These are phyloP conservation scores for Dendroctonus ponderosae DNA, from an alignment of 1,140 invertebrate genomes.

Conservation along the genomic window DNA sequence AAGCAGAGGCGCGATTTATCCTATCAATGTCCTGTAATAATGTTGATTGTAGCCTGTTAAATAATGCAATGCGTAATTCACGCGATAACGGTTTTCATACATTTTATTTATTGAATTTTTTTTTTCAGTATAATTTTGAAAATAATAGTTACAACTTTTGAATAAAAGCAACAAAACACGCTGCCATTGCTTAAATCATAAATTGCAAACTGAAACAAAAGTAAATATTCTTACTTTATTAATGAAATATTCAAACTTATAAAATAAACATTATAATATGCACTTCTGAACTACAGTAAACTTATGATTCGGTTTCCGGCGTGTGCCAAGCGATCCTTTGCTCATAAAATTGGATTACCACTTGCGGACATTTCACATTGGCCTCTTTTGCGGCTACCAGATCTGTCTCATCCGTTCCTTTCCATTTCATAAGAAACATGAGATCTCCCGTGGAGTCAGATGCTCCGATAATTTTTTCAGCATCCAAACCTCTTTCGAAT, in stretches of 20 bases:
- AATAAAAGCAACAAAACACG: too few relatives aligned
- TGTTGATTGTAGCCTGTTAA: too few relatives aligned
- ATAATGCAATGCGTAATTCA: too few relatives aligned
- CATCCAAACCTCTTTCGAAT: slow-evolving; percentile 87
- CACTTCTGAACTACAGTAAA: neutral
- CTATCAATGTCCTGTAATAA: too few relatives aligned
- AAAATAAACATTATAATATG: neutral
- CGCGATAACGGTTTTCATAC: too few relatives aligned
- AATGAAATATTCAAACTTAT: neutral
- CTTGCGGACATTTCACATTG: slow-evolving; percentile 89
- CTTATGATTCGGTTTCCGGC: slow-evolving; percentile 53
- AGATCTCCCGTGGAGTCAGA: slow-evolving; percentile 92
- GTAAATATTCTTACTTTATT: too few relatives aligned
- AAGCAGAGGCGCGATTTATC: too few relatives aligned
- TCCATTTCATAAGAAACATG: slow-evolving; percentile 98
- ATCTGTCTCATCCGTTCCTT: slow-evolving; percentile 93
- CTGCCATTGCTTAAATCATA: too few relatives aligned
- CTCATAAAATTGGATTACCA: slow-evolving; percentile 96
- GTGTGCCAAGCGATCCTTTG: slow-evolving; percentile 93
- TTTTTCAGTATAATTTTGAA: too few relatives aligned
- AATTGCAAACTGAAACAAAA: too few relatives aligned
- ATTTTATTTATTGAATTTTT: too few relatives aligned
- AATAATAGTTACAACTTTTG: too few relatives aligned
- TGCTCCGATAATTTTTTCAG: slow-evolving; percentile 93
- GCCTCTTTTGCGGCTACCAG: slow-evolving; percentile 88